A percentile compares a stretch with the other conserved stretches of the same genome.
These are phyloP conservation scores for Pemphigus obesinymphae DNA, from an alignment of 1,140 invertebrate species.

Conservation along the genomic window DNA sequence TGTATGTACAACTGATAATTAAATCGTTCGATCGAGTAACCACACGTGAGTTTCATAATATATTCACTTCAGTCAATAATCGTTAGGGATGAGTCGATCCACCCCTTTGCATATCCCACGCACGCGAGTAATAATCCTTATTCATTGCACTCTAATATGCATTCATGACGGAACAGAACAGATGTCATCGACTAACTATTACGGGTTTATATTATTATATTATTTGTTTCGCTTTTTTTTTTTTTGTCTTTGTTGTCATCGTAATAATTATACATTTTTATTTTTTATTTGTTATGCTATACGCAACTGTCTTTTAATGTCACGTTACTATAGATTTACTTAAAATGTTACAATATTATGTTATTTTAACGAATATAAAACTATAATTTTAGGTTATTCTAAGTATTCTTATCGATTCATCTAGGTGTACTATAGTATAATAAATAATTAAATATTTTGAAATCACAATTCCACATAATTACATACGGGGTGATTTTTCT, in stretches of 20 bases:
- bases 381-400: too few relatives aligned
- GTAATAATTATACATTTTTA: neutral
- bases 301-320: too few relatives aligned
- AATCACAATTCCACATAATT: too few relatives aligned
- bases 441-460: too few relatives aligned
- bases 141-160: neutral
- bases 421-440: too few relatives aligned
- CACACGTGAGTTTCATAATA: neutral
- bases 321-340: too few relatives aligned
- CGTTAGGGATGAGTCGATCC: neutral
- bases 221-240: neutral
- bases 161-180: neutral
- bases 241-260: neutral
- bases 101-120: neutral
- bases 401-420: too few relatives aligned
- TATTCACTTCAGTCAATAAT: neutral
- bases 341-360: too few relatives aligned
- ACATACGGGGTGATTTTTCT: too few relatives aligned
- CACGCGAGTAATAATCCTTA: neutral
- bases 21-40: slow-evolving; percentile 2
- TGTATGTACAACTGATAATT: too few relatives aligned
- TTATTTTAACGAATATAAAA: too few relatives aligned
- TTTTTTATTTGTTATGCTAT: too few relatives aligned
- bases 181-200: neutral
- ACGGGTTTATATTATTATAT: neutral